A percentile compares a stretch with the other conserved stretches of the same genome.
Evolutionary conservation across 2,113 vertebrate genomes (phyloP).

Genomic region (Apus apus): DNA sequence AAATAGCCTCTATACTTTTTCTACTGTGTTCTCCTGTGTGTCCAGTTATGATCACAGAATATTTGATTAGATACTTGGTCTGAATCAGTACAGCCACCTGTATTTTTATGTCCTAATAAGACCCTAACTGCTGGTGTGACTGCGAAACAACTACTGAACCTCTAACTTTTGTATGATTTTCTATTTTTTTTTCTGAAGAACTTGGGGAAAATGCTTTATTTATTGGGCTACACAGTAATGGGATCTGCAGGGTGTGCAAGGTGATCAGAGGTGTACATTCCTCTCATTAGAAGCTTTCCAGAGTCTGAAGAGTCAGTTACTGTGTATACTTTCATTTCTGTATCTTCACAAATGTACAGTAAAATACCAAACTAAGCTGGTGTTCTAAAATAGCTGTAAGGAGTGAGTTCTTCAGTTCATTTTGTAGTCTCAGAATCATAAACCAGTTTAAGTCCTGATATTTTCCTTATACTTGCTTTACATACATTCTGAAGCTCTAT

Average conservation of each 20-base stretch:
- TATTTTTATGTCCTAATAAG: background rate
- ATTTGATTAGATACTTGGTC: background rate
- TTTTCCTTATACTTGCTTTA: background rate
- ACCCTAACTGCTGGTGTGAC: background rate
- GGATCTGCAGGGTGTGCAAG: background rate
- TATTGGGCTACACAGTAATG: background rate
- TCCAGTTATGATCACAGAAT: background rate
- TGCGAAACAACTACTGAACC: background rate
- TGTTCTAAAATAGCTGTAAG: background rate
- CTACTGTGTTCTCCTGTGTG: background rate
- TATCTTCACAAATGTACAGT: background rate
- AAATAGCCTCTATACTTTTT: background rate
- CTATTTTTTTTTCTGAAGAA: background rate
- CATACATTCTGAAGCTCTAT: background rate
- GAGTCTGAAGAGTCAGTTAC: background rate
- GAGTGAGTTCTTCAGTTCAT: background rate
- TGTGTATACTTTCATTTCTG: background rate
- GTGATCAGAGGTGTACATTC: background rate
- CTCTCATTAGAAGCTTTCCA: background rate
- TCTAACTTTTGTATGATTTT: background rate
- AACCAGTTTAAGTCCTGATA: background rate
- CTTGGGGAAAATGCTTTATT: background rate
- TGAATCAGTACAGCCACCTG: background rate
- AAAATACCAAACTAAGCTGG: background rate
- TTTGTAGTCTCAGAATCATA: background rate